phyloP scores from a whole-genome alignment of 2,113 vertebrate species.

The Rattus norvegicus region GRCr8 NC_086021.1:109065501-109066000 shows the following conservation, averaged over 20 bases:
- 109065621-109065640: not conserved
- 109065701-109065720: not conserved
- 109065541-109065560: not conserved
- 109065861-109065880: no score
- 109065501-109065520: not conserved
- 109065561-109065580: not conserved
- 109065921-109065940: no score
- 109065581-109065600: not conserved
- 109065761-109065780: no score
- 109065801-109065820: no score
- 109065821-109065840: no score
- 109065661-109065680: not conserved
- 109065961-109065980: not conserved
- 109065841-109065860: no score
- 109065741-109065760: no score
- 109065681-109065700: not conserved
- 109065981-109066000: slow-evolving; percentile 26
- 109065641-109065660: slow-evolving; percentile 43
- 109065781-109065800: no score
- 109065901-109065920: no score
- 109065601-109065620: slow-evolving; percentile 1
- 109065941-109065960: not conserved
- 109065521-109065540: not conserved
- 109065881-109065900: no score
- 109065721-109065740: not conserved